These are phyloP conservation scores for Ctenoplectra terminalis DNA, from an alignment of 1,140 invertebrate genomes.

Conservation along the genomic window DNA sequence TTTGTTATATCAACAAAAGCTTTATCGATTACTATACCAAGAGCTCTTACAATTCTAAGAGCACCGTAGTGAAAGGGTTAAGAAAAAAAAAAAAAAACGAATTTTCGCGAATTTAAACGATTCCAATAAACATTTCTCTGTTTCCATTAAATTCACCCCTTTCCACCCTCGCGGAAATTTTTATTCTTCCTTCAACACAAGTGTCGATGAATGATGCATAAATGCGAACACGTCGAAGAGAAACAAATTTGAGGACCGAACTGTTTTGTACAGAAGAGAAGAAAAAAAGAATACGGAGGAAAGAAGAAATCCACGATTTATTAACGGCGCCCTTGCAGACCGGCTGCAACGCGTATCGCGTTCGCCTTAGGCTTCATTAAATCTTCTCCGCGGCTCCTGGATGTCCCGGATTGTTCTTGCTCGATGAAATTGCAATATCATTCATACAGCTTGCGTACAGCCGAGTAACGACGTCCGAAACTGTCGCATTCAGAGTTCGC, in stretches of 20 bases:
- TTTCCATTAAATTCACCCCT: no score
- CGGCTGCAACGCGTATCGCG: neutral
- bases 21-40: no score
- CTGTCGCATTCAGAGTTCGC: constrained; percentile 6
- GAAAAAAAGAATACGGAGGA: neutral
- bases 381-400: neutral
- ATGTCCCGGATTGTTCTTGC: constrained; percentile 29
- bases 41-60: no score
- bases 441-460: constrained; percentile 17
- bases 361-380: constrained; percentile 34
- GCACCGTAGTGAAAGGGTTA: no score
- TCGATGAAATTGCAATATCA: constrained; percentile 26
- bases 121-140: neutral
- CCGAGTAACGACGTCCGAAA: constrained; percentile 32
- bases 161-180: no score
- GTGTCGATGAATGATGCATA: neutral
- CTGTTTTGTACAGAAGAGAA: neutral
- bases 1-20: no score
- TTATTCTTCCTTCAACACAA: neutral
- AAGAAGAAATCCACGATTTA: neutral
- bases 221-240: neutral
- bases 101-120: neutral
- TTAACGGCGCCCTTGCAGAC: neutral
- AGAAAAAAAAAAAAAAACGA: no score
- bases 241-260: constrained; percentile 31